These are phyloP conservation scores for Bubalus kerabau DNA, from an alignment of 2,113 vertebrate species.

Conservation along the genomic window DNA sequence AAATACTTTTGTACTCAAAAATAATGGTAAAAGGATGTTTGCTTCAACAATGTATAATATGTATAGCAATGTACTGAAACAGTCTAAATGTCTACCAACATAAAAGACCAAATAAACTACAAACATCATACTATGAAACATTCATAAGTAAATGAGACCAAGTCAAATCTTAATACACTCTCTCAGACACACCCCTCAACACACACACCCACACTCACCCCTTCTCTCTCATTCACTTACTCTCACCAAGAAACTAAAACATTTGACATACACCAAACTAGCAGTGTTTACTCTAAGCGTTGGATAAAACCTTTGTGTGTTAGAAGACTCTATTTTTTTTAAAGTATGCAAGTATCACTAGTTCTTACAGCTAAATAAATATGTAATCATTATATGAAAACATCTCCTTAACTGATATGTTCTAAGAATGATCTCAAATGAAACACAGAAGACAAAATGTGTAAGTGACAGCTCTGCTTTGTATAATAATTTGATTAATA, in stretches of 20 bases:
- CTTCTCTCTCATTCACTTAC: not conserved
- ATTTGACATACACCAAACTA: not conserved
- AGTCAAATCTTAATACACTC: not conserved
- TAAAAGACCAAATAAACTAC: conserved; percentile 3
- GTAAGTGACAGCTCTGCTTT: not conserved
- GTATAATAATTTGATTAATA: not conserved
- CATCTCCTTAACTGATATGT: not conserved
- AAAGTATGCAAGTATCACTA: not conserved
- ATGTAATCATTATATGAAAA: not conserved
- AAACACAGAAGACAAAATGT: conserved; percentile 23
- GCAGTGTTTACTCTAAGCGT: not conserved
- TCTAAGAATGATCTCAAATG: not conserved
- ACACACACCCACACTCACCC: not conserved
- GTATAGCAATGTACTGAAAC: not conserved
- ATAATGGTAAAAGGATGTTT: not conserved
- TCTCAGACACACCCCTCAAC: not conserved
- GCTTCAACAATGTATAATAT: conserved; percentile 6
- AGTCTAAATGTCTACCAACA: not conserved
- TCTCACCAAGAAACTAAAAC: not conserved
- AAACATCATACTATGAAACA: not conserved
- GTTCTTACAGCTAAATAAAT: conserved; percentile 11
- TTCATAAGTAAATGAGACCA: not conserved
- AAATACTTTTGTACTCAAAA: conserved; percentile 33
- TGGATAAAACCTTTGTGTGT: not conserved
- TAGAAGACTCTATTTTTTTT: not conserved